phyloP scores from a whole-genome alignment of 2,797 vertebrate species.

The Cryptoblepharus egeriae region DNA sequence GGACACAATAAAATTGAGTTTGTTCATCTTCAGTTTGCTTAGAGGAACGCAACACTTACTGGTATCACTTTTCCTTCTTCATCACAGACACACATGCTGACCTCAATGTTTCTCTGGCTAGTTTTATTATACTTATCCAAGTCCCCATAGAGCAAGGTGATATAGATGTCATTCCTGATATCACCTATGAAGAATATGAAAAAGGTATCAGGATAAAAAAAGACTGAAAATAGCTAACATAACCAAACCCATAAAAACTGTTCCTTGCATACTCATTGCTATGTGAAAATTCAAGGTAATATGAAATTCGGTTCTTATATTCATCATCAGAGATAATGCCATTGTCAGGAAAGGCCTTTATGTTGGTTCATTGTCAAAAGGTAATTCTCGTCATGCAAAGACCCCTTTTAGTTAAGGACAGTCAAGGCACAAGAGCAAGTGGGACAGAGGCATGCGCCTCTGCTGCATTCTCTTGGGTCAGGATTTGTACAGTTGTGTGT shows the following conservation, averaged over 20 bases:
- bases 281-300: constrained; percentile 8
- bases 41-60: constrained; percentile 75
- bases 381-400: constrained; percentile 73
- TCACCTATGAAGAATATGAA: constrained; percentile 78
- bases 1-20: neutral
- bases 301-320: neutral
- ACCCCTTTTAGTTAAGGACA: constrained; percentile 75
- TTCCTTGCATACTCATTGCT: neutral
- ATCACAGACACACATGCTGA: constrained; percentile 95
- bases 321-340: neutral
- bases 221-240: neutral
- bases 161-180: constrained; percentile 97
- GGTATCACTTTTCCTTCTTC: constrained; percentile 92
- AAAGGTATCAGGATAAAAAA: neutral
- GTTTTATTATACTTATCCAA: constrained; percentile 99
- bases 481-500: no score
- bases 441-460: neutral
- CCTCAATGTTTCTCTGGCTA: constrained; percentile 95
- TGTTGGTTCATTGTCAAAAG: neutral
- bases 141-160: constrained; percentile 90
- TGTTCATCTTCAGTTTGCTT: neutral
- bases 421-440: constrained; percentile 1
- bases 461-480: neutral
- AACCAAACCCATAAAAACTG: neutral
- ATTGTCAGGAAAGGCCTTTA: neutral